Percentiles rank a stretch among this genome's conserved stretches.
These are phyloP conservation scores for Drosophila ercepeae DNA, from an alignment of 1,140 invertebrate species.

Conservation along the genomic window DNA sequence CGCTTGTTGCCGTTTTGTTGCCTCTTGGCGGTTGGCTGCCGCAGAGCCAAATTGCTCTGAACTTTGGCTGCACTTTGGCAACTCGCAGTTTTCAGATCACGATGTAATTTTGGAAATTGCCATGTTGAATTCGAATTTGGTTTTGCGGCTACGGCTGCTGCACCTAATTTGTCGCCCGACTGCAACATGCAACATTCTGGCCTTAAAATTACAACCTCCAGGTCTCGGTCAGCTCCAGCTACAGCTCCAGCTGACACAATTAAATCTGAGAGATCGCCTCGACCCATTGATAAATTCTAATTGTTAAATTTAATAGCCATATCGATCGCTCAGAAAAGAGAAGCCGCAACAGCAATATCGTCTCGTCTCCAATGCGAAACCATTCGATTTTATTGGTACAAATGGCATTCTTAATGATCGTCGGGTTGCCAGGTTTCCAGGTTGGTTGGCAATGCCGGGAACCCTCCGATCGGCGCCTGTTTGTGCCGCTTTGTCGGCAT, in stretches of 20 bases:
- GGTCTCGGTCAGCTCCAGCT: too few relatives aligned
- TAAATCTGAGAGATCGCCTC: slow-evolving; percentile 51
- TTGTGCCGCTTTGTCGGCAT: slow-evolving; percentile 72
- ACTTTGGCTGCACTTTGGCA: slow-evolving; percentile 80
- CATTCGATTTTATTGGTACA: slow-evolving; percentile 81
- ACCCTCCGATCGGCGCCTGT: slow-evolving; percentile 59
- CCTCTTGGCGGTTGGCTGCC: slow-evolving; percentile 37
- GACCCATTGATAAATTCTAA: slow-evolving; percentile 82
- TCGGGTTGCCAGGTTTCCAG: slow-evolving; percentile 41
- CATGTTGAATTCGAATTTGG: slow-evolving; percentile 63
- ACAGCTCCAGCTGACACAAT: slow-evolving; percentile 56
- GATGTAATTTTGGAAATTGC: slow-evolving; percentile 83
- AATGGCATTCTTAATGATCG: slow-evolving; percentile 79
- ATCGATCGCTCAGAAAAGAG: slow-evolving; percentile 65
- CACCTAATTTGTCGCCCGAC: slow-evolving; percentile 66
- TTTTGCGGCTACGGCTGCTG: slow-evolving; percentile 26
- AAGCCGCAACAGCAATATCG: slow-evolving; percentile 14
- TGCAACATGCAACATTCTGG: slow-evolving; percentile 31
- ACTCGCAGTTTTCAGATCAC: slow-evolving; percentile 82
- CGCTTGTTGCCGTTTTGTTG: slow-evolving; percentile 60
- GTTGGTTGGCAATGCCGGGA: slow-evolving; percentile 16
- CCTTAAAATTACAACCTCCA: slow-evolving; percentile 67
- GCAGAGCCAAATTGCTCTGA: slow-evolving; percentile 78
- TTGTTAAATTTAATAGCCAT: slow-evolving; percentile 83
- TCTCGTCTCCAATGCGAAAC: slow-evolving; percentile 35